Evolutionary conservation across 2,888 invertebrate species (phyloP), one percentile per base, ranked within the genome.

Genomic region (Cryptus viduatorius): DNA sequence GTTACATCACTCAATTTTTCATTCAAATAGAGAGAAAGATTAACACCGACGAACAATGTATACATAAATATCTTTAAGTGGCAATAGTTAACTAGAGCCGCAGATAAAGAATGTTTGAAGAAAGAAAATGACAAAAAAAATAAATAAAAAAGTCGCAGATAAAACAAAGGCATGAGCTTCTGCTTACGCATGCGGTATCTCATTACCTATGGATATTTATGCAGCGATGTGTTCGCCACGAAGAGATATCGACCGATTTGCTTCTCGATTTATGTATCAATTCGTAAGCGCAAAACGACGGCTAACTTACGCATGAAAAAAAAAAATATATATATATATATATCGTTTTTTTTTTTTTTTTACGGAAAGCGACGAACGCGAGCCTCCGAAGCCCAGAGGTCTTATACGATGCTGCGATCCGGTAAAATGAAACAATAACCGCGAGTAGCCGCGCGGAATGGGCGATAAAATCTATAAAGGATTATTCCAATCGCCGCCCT

Each of bases 401-500:
- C 37, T 37, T 37, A 7, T 37, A 8, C 37, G 37, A 37, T 37
- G 37, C 37, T 37, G 1, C 37, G 37, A 37, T 37, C 37, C 37
- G 37, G 37, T 8, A 8, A 37, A 37, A 37, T 37, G 37, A 90
- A 89, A 90, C 87, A 89, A 89, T 88, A 87, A 88, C 84, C 37
- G 59, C 68, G 77, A 61, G 75, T 59, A 73, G 67, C 80, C 64
- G 61, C 64, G 42, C 65, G 80, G 85, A 82, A 86, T 86, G 83
- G 83, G 82, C 87, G 87, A 89, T 89, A 84, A 86, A 90, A 92
- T 91, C 90, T 91, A 90, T 91, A 91, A 92, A 92, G 89, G 90
- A 89, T 56, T 2, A 61, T 91, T 90, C 90, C 90, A 89, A 37
- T 91, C 90, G 90, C 90, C 91, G 91, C 92, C 91, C 89, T 88